Percentiles rank a stretch among this genome's conserved stretches.
These are phyloP conservation scores for Baronia brevicornis DNA, from an alignment of 2,888 invertebrate genomes.

Conservation along the genomic window DNA sequence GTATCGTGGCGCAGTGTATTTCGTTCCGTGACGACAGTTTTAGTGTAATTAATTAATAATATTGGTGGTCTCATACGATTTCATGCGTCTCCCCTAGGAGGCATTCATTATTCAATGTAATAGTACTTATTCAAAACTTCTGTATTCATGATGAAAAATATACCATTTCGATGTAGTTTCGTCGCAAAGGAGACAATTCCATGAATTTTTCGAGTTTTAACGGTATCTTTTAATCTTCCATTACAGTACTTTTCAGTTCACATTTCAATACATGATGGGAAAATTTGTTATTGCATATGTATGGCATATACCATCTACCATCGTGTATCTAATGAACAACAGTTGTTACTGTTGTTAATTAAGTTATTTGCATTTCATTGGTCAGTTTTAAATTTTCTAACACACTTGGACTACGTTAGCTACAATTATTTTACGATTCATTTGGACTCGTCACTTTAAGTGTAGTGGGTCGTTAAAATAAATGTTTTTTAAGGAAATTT, in stretches of 20 bases:
- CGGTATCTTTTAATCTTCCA: constrained; percentile 13
- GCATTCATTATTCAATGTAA: constrained; percentile 66
- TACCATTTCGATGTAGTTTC: constrained; percentile 64
- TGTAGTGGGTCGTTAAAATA: constrained; percentile 14
- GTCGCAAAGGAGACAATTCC: constrained; percentile 64
- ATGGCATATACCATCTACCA: no score
- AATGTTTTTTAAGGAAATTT: constrained; percentile 15
- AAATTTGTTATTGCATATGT: no score
- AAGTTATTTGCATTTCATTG: no score
- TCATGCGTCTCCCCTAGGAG: constrained; percentile 50
- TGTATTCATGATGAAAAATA: constrained; percentile 58
- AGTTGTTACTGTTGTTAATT: no score
- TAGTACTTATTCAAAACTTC: constrained; percentile 68
- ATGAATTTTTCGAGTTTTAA: constrained; percentile 26
- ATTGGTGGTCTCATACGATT: constrained; percentile 52
- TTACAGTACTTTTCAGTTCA: not conserved
- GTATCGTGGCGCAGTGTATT: constrained; percentile 26
- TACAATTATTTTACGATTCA: not conserved
- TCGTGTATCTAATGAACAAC: no score
- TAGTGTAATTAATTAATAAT: constrained; percentile 43
- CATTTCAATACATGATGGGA: no score
- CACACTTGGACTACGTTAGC: no score
- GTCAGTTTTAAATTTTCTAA: no score
- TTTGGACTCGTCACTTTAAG: constrained; percentile 8
- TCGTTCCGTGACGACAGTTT: constrained; percentile 37